Conservation (phyloP, 2,888 invertebrate species). For the Slavum lentiscoides region DNA sequence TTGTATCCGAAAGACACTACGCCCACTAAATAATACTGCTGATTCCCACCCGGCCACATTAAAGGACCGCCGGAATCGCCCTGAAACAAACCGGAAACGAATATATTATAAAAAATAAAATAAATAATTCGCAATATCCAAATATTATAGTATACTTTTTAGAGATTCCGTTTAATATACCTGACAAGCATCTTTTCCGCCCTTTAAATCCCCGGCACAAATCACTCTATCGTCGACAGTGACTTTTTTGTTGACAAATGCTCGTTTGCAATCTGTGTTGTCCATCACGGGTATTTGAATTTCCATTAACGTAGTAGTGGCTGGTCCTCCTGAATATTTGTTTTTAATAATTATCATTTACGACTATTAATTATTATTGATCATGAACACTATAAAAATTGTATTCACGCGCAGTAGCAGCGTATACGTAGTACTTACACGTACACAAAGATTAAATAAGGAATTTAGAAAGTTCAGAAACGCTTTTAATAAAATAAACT, state of each 20-base stretch:
- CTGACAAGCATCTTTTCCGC: constrained; percentile 75
- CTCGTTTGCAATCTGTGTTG: constrained; percentile 66
- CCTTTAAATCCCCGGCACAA: constrained; percentile 71
- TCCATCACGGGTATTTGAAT: constrained; percentile 72
- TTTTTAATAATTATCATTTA: constrained; percentile 7
- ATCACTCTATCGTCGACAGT: constrained; percentile 61
- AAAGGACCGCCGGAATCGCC: constrained; percentile 82
- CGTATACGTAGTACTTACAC: background rate
- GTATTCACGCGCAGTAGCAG: too few relatives aligned
- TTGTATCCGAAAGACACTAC: constrained; percentile 70
- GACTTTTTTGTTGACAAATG: constrained; percentile 64
- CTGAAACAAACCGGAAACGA: constrained; percentile 54
- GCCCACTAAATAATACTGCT: constrained; percentile 67
- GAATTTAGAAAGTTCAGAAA: background rate
- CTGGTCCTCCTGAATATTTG: constrained; percentile 68
- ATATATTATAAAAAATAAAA: background rate
- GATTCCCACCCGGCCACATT: constrained; percentile 64
- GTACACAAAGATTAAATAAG: background rate
- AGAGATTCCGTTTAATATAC: constrained; percentile 59
- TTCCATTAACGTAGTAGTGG: constrained; percentile 68
- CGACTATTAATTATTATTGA: background rate
- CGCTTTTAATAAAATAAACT: background rate
- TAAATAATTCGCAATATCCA: background rate
- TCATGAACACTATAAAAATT: too few relatives aligned
- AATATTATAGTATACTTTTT: background rate